These are phyloP conservation scores for Medauroidea extradentata DNA, from an alignment of 1,140 invertebrate genomes.

Conservation along the genomic window DNA sequence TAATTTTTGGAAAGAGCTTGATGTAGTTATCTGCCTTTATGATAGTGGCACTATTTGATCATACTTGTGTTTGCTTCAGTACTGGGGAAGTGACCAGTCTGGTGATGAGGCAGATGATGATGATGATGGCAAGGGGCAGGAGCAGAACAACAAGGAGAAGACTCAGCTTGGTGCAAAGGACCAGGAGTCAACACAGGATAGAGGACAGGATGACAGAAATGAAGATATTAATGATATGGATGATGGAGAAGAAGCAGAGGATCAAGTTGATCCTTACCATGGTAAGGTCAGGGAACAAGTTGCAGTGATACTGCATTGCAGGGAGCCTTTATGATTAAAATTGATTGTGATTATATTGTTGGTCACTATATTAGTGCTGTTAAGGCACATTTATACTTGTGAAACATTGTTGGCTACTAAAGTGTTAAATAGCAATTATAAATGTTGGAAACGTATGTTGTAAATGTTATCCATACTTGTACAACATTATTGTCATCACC, in stretches of 20 bases:
- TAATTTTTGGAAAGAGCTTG: too few species aligned
- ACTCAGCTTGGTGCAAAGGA: too few species aligned
- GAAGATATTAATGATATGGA: conserved; percentile 72
- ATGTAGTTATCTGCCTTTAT: too few species aligned
- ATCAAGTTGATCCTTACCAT: conserved; percentile 83
- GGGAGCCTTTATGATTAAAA: not conserved
- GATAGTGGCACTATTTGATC: too few species aligned
- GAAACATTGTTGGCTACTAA: not conserved
- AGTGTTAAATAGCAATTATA: not conserved
- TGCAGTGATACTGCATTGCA: not conserved
- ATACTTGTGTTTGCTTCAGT: too few species aligned
- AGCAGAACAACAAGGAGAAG: conserved; percentile 50
- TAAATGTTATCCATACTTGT: too few species aligned
- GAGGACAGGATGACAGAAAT: too few species aligned
- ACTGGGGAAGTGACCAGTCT: conserved; percentile 79
- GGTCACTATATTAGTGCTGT: not conserved
- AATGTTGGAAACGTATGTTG: not conserved
- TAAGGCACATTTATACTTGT: not conserved
- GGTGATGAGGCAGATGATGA: conserved; percentile 48
- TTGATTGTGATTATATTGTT: not conserved
- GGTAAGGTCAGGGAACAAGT: conserved; percentile 40
- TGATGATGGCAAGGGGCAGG: conserved; percentile 45
- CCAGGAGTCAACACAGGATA: too few species aligned
- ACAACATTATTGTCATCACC: too few species aligned
- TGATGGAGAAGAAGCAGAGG: conserved; percentile 71